Base-by-base conservation (phyloP, 2,113 vertebrate species). In the Myocastor coypus region DNA sequence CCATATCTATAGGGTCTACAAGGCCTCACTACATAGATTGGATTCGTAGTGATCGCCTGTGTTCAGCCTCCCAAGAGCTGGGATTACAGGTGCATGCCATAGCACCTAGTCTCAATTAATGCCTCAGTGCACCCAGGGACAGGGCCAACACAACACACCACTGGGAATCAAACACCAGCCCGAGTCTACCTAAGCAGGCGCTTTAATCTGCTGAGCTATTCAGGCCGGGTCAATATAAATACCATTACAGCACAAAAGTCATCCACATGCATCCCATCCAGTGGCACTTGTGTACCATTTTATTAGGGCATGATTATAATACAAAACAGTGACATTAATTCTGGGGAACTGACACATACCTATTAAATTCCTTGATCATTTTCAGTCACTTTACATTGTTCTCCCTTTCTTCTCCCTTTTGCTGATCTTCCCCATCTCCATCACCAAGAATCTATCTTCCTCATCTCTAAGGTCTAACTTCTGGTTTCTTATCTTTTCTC, bases 231-330 rank as follows among this genome's bases (percentile, higher is more conserved):
- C 55, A 57, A 68, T 82, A 42, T 5, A 92, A 87, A 61, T 11
- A 83, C 91, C 90, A 83, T 46, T 57, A 85, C 92, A 84, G 17
- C 34, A 86, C 50, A 26, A 84, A 94, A 78, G 22, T 69, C 8
- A 52, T 7, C 40, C 42, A 32, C 13, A 63, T 0, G 55, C 61
- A 88, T 69, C 26, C 40, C 5, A 61, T 55, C 34, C 32, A 71
- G 20, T 34, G 64, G 22, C 40, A 63, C n/a, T 86, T 71, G 22
- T 1, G 40, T 64, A 7, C 75, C 86, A 26, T 66, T 71, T 46
- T 46, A 77, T 30, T 16, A 77, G 73, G 28, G 26, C 73, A 77
- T 46, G 73, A 77, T 46, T 46, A 26, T 30, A 46, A 16, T 30
- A 77, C 40, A 46, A 17, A 77, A 77, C 28, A 46, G 73, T 46